Percentiles rank a stretch among this genome's conserved stretches.
These are phyloP conservation scores for Siphamia tubifer DNA, from an alignment of 2,113 vertebrate genomes.

Conservation along the genomic window DNA sequence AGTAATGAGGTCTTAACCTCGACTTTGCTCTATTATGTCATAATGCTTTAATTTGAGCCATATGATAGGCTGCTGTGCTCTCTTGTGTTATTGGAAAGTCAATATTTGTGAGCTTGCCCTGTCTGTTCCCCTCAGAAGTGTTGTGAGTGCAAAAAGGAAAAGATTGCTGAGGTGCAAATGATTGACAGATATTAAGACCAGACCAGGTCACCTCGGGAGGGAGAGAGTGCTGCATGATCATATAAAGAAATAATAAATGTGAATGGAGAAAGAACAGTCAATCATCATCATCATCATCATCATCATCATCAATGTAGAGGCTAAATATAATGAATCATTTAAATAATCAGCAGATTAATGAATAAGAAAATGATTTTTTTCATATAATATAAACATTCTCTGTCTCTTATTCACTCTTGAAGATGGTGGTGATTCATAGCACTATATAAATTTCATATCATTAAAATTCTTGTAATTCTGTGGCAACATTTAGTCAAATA, in stretches of 20 bases:
- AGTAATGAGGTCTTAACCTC: constrained; percentile 77
- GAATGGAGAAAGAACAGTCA: neutral
- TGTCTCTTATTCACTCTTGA: no score
- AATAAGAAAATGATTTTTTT: neutral
- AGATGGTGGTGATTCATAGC: no score
- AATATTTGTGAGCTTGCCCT: constrained; percentile 61
- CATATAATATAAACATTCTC: no score
- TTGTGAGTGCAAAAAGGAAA: constrained; percentile 15
- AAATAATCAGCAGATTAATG: neutral
- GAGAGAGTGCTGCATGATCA: neutral
- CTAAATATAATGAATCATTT: neutral
- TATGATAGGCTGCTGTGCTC: constrained; percentile 64
- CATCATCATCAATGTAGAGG: neutral
- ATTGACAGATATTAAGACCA: constrained; percentile 11
- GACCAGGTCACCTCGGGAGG: neutral
- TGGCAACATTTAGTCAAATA: no score
- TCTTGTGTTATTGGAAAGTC: constrained; percentile 67
- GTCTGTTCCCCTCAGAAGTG: constrained; percentile 39
- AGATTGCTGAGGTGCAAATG: constrained; percentile 6
- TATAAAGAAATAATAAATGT: neutral
- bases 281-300: neutral
- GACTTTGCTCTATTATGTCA: constrained; percentile 71
- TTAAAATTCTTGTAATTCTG: no score
- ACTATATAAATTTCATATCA: no score
- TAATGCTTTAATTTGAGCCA: constrained; percentile 78